These are phyloP conservation scores for Nyctibius grandis DNA, from an alignment of 2,797 vertebrate genomes.

Conservation along the genomic window DNA sequence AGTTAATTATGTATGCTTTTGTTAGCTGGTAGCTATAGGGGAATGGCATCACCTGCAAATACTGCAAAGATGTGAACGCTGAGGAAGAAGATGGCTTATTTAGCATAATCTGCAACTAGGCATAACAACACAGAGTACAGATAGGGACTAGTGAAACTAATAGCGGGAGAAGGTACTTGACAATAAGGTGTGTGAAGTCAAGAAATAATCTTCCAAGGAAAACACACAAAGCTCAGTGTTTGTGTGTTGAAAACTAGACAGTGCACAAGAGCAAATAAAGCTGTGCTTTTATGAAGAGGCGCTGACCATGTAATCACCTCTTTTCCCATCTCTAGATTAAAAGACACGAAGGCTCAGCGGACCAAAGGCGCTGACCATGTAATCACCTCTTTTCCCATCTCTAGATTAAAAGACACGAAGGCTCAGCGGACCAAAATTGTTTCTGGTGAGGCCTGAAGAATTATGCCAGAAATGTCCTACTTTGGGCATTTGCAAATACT, in stretches of 20 bases:
- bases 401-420: background rate
- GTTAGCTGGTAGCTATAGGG: background rate
- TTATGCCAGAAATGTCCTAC: background rate
- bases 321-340: background rate
- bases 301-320: background rate
- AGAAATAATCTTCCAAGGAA: background rate
- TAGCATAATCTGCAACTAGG: background rate
- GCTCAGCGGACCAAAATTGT: background rate
- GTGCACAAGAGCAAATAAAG: background rate
- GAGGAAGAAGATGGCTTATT: background rate
- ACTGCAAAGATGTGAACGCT: background rate
- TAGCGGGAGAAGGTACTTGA: background rate
- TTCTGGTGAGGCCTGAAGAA: background rate
- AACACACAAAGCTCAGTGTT: background rate
- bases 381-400: background rate
- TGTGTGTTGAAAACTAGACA: background rate
- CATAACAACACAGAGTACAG: background rate
- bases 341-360: background rate
- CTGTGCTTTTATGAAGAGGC: background rate
- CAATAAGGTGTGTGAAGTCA: background rate
- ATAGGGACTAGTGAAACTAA: background rate
- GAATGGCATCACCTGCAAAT: rapidly evolving
- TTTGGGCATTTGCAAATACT: background rate
- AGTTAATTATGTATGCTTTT: background rate
- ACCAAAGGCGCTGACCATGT: background rate